A percentile compares a stretch with the other conserved stretches of the same genome.
phyloP scores from a whole-genome alignment of 2,797 vertebrate genomes.

The Sphenodon punctatus region DNA sequence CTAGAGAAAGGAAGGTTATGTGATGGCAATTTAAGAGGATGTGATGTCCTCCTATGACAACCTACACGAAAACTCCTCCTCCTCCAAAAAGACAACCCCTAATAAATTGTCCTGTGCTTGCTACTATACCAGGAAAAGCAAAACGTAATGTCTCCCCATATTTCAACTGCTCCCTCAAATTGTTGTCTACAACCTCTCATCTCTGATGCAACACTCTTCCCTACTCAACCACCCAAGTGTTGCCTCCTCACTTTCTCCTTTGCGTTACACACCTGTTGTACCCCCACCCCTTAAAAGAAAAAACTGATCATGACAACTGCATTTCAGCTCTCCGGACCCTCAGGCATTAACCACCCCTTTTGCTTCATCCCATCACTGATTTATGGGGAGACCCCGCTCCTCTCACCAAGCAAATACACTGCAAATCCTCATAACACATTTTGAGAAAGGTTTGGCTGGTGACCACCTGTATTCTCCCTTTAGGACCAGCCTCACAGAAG shows the following conservation, averaged over 20 bases:
- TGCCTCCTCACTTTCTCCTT: neutral
- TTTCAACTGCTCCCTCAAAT: neutral
- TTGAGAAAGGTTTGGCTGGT: neutral
- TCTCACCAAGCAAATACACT: neutral
- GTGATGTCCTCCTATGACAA: too few relatives aligned
- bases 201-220: fast-evolving
- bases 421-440: neutral
- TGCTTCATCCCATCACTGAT: fast-evolving
- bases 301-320: fast-evolving
- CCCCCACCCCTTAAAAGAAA: neutral
- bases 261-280: neutral
- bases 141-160: fast-evolving
- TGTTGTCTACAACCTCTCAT: fast-evolving
- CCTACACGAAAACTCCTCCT: neutral
- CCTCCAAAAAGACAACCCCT: fast-evolving
- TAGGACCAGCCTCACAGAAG: neutral
- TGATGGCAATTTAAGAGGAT: fast-evolving
- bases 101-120: fast-evolving
- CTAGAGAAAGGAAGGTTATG: neutral
- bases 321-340: fast-evolving
- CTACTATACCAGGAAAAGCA: fast-evolving
- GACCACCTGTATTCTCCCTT: neutral
- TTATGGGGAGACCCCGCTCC: neutral
- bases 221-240: fast-evolving
- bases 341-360: fast-evolving